A percentile compares a stretch with the other conserved stretches of the same genome.
Conservation (phyloP, 2,113 vertebrate genomes). For the Cyphomyrus plagiostoma region DNA sequence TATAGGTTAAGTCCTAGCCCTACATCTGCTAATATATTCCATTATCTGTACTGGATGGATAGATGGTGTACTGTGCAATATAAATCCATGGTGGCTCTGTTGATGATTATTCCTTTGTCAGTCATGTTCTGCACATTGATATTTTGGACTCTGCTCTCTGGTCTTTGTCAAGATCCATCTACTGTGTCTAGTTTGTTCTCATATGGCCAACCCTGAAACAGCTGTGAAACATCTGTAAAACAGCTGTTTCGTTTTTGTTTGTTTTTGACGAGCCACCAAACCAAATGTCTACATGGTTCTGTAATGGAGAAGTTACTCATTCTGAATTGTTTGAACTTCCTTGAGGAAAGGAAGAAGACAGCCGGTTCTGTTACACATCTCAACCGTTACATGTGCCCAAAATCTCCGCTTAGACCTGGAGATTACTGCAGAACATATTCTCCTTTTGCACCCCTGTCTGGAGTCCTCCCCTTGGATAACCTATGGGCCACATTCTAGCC, state of each 20-base stretch:
- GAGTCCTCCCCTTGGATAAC: neutral
- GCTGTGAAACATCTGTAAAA: conserved; percentile 7
- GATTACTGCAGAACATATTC: neutral
- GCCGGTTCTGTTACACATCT: neutral
- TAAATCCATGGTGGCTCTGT: neutral
- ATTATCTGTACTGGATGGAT: neutral
- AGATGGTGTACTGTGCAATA: neutral
- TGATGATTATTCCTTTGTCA: neutral
- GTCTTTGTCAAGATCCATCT: neutral
- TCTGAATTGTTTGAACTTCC: neutral
- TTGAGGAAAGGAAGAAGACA: neutral
- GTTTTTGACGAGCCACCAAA: neutral
- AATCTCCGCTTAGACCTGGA: neutral
- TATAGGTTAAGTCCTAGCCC: neutral
- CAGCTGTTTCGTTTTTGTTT: neutral
- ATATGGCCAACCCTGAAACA: conserved; percentile 2
- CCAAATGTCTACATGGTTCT: neutral
- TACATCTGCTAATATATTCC: neutral
- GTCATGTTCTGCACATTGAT: neutral
- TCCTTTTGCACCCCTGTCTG: neutral
- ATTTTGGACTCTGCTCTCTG: neutral
- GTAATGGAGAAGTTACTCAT: neutral
- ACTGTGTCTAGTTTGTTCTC: neutral
- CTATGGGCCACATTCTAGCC: neutral
- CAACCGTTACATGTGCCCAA: neutral